Evolutionary conservation across 2,888 invertebrate genomes (phyloP), one percentile per base, ranked within the genome.

Genomic region (Macrosiphum euphorbiae): DNA sequence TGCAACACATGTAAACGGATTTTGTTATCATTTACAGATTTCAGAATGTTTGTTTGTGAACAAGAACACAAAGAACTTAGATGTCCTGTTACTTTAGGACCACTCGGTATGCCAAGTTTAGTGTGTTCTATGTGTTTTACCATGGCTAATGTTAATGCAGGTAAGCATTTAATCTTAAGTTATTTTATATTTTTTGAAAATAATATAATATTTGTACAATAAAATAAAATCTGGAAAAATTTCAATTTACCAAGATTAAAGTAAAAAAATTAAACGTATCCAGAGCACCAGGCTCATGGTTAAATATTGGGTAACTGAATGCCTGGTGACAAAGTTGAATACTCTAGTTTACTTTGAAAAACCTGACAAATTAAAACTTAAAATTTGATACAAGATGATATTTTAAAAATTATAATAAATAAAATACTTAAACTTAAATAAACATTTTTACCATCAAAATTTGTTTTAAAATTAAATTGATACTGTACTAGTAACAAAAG

Each of bases 91-190:
- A 94, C 94, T 52, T 90, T 94, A 87, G 94, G 67, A 41, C 90
- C 94, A 13, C 86, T 94, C 4, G 90, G 94, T 87, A 86, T 94
- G 41, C 94, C 94, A 61, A 87, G 85, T 94, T 86, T 94, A 67
- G 94, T 94, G 11, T 94, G 94, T 90, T 94, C 94, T 50, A 94
- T 94, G 94, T 94, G 94, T 87, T 90, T 61, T 52, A 90, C 90
- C 44, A 94, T 94, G 94, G 90, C 94, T 24, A 90, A 90, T 94
- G 10, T 90, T 85, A 94, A 52, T 58, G 84, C 86, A 52, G 52
- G 94, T 94, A 67, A 90, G 87, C 52, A 58, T 89, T 85, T 91
- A 58, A 86, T 90, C 16, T 78, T 47, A 47, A 47, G 24, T 50
- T 84, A 1, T 87, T 35, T 78, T 78, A 35, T 1, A 78, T 35